These are phyloP conservation scores for Phaonia tiefii DNA, from an alignment of 2,888 invertebrate species.

Conservation along the genomic window DNA sequence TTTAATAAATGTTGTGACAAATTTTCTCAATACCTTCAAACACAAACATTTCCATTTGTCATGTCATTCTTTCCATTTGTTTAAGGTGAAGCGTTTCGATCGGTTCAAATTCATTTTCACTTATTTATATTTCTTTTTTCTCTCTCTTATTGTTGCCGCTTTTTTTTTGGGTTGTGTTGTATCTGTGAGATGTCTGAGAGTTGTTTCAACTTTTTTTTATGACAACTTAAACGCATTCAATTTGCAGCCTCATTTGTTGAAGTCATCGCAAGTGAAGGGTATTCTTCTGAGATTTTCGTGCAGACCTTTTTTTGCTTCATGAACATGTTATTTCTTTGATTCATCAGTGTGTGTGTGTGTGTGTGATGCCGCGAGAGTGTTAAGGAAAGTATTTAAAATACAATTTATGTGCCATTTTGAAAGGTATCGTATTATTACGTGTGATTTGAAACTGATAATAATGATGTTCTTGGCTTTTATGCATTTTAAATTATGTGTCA, in stretches of 20 bases:
- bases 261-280: slow-evolving; percentile 3
- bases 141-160: neutral
- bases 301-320: neutral
- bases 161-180: neutral
- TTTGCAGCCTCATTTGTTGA: slow-evolving; percentile 13
- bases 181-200: neutral
- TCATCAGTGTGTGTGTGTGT: neutral
- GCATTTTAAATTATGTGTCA: slow-evolving; percentile 52
- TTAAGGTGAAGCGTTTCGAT: neutral
- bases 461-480: slow-evolving; percentile 44
- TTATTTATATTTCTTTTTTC: neutral
- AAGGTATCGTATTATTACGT: slow-evolving; percentile 48
- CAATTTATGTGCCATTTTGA: slow-evolving; percentile 44
- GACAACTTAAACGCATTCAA: slow-evolving; percentile 22
- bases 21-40: slow-evolving; percentile 5
- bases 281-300: slow-evolving; percentile 8
- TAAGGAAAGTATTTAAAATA: slow-evolving; percentile 32
- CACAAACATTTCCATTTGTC: neutral
- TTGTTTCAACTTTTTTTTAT: slow-evolving; percentile 7
- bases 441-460: slow-evolving; percentile 49
- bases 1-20: slow-evolving; percentile 8
- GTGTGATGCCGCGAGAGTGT: too few relatives aligned
- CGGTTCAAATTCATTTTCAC: slow-evolving; percentile 9
- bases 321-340: neutral
- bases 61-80: neutral